Conservation (phyloP, 2,888 invertebrate genomes). For the Agonopterix alstromeriana region DNA sequence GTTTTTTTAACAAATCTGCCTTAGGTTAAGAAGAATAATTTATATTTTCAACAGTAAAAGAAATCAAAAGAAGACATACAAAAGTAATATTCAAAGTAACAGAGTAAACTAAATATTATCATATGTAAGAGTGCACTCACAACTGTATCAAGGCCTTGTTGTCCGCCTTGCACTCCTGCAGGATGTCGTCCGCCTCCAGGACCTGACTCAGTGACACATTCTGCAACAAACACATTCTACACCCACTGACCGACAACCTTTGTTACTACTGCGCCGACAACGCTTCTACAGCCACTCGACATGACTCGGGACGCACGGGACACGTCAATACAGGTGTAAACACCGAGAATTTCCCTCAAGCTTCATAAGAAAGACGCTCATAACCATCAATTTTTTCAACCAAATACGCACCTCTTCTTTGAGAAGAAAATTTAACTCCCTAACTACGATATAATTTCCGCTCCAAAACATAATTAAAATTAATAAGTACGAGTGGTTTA, state of each 20-base stretch:
- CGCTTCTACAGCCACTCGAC: not conserved
- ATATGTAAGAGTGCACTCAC: slow-evolving; percentile 79
- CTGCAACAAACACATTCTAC: slow-evolving; percentile 72
- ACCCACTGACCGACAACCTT: not conserved
- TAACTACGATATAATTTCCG: slow-evolving; percentile 83
- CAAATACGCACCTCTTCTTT: slow-evolving; percentile 83
- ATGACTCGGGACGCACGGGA: not conserved
- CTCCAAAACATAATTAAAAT: slow-evolving; percentile 88
- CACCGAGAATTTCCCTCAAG: slow-evolving; percentile 5
- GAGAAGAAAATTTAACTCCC: slow-evolving; percentile 86
- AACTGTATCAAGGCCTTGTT: slow-evolving; percentile 94
- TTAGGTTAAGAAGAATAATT: no score
- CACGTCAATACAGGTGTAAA: not conserved
- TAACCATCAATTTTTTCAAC: slow-evolving; percentile 62
- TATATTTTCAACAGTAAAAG: no score
- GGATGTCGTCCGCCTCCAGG: slow-evolving; percentile 95
- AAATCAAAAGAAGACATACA: no score
- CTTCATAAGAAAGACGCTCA: slow-evolving; percentile 14
- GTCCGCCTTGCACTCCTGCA: slow-evolving; percentile 96
- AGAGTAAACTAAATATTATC: not conserved
- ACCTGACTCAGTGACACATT: slow-evolving; percentile 93
- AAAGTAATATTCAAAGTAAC: no score
- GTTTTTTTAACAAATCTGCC: no score
- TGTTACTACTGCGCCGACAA: not conserved
- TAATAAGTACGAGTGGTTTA: slow-evolving; percentile 53